These are phyloP conservation scores for Nylanderia fulva DNA, from an alignment of 1,140 invertebrate species.

Conservation along the genomic window DNA sequence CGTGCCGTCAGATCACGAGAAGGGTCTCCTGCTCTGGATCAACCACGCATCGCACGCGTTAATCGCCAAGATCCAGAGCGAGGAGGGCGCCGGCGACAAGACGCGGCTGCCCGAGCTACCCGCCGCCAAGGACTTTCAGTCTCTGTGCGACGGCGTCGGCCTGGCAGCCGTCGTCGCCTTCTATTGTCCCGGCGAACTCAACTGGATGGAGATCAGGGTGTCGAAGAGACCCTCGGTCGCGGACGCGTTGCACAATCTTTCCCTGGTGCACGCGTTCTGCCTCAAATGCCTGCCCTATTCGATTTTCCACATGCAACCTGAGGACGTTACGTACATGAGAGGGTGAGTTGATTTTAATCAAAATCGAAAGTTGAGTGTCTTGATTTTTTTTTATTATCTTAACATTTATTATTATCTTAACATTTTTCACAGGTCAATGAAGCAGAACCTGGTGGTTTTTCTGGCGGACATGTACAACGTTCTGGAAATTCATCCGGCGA, in stretches of 20 bases:
- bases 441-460: constrained; percentile 96
- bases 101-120: constrained; percentile 84
- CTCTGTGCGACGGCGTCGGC: constrained; percentile 95
- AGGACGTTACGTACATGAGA: constrained; percentile 98
- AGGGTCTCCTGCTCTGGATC: constrained; percentile 96
- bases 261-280: constrained; percentile 96
- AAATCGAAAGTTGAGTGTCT: background rate
- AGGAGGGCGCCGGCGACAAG: constrained; percentile 82
- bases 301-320: constrained; percentile 97
- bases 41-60: constrained; percentile 94
- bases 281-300: constrained; percentile 93
- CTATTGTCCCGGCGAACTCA: constrained; percentile 96
- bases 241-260: constrained; percentile 97
- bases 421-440: constrained; percentile 94
- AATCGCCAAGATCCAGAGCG: constrained; percentile 87
- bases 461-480: constrained; percentile 98
- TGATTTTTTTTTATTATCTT: background rate
- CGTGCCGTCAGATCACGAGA: constrained; percentile 92
- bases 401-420: constrained; percentile 22
- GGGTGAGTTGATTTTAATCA: constrained; percentile 87
- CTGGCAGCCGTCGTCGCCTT: constrained; percentile 96
- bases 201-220: constrained; percentile 90
- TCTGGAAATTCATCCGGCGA: constrained; percentile 96
- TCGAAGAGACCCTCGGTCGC: constrained; percentile 91
- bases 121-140: constrained; percentile 84